Evolutionary conservation across 1,140 invertebrate species (phyloP), one percentile per base, ranked within the genome.

Genomic region (Drosophila tsacasi): DNA sequence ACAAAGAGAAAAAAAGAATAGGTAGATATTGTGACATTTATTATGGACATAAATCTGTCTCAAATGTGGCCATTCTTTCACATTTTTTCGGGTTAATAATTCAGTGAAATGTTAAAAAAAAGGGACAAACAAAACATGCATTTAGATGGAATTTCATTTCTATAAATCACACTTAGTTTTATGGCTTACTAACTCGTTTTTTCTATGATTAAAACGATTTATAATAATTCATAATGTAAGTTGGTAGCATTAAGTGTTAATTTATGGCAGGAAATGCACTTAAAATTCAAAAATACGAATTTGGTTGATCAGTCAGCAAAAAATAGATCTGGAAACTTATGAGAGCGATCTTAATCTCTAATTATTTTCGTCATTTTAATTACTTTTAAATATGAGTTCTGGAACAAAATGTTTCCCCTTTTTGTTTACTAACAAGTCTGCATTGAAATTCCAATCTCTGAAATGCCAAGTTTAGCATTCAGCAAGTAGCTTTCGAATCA

Each of bases 41-140:
- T 65, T 62, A 25, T 21, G 17, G 5, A 25, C 19, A 65, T 65
- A 65, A 65, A 61, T 64, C 35, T 27, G 32, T 55, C 59, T 35
- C 30, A 23, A 52, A 62, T 35, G 15, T 19, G 5, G 4, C 15
- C 27, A 10, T 12, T 21, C 25, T 30, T 19, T 47, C 3, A 12
- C 10, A 13, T 19, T 42, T 47, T 27, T 10, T 17, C 25, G 15
- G 21, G 25, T 37, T 21, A 25, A 15, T 30, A 37, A 37, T 54
- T 37, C 7, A 55, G 19, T n/a, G 17, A 50, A 50, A 50, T 50
- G 25, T 50, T 27, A 50, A 32, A 3, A 49, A 35, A 35, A 52
- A 15, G 12, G 5, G 5, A 6, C 9, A n/a, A 30, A 19, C 9
- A 35, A 21, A 35, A 15, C 13, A 23, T 17, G 9, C 13, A 37